phyloP scores from a whole-genome alignment of 2,888 invertebrate genomes.

The Ephialtes manifestator region DNA sequence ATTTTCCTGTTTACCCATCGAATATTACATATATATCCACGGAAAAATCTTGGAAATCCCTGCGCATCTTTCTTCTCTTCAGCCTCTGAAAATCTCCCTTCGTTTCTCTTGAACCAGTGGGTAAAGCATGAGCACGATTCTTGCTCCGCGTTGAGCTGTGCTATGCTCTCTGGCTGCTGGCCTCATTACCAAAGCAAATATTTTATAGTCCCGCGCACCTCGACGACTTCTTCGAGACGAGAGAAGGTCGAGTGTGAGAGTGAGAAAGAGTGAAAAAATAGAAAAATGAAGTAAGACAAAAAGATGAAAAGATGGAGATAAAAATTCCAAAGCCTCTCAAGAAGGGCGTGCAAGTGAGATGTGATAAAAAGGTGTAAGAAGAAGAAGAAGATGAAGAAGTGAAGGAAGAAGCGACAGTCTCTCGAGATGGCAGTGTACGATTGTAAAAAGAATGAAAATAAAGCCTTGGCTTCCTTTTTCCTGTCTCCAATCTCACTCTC shows the following conservation, averaged over 20 bases:
- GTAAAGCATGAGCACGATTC: conserved; percentile 44
- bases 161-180: conserved; percentile 76
- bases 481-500: conserved; percentile 76
- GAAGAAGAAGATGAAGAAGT: conserved; percentile 37
- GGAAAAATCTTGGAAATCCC: conserved; percentile 49
- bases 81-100: conserved; percentile 20
- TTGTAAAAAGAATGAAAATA: conserved; percentile 72
- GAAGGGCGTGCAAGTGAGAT: conserved; percentile 29
- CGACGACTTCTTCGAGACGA: conserved; percentile 60
- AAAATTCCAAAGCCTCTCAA: not conserved
- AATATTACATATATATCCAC: conserved; percentile 70
- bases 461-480: conserved; percentile 79
- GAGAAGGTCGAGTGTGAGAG: conserved; percentile 19
- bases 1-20: conserved; percentile 83
- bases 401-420: conserved; percentile 46
- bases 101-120: conserved; percentile 36
- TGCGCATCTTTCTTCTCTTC: conserved; percentile 29
- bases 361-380: conserved; percentile 25
- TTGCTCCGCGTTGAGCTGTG: conserved; percentile 75
- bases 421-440: conserved; percentile 51
- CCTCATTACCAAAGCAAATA: conserved; percentile 86
- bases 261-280: conserved; percentile 27
- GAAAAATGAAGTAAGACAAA: conserved; percentile 18
- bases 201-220: conserved; percentile 83
- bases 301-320: not conserved